These are phyloP conservation scores for Phortica magna DNA, from an alignment of 2,888 invertebrate species.

Conservation along the genomic window DNA sequence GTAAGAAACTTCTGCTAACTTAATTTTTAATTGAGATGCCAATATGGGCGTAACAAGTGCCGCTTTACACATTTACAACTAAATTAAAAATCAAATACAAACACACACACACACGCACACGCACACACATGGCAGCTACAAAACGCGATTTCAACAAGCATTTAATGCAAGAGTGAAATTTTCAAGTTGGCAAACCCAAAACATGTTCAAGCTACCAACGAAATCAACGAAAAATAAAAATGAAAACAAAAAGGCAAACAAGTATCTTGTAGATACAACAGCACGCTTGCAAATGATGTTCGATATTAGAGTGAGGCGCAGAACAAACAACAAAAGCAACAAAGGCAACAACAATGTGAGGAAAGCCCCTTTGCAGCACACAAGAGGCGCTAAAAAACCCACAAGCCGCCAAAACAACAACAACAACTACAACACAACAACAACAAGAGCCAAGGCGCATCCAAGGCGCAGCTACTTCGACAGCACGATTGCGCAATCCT, in stretches of 20 bases:
- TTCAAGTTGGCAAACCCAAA: constrained; percentile 25
- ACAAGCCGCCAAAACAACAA: constrained; percentile 22
- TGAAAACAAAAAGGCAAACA: too few relatives aligned
- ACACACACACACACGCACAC: constrained; percentile 1
- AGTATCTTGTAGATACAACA: not conserved
- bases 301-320: constrained; percentile 30
- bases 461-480: constrained; percentile 20
- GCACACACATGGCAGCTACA: constrained; percentile 34
- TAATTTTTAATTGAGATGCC: constrained; percentile 76
- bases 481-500: constrained; percentile 74
- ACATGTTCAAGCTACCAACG: constrained; percentile 24
- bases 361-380: not conserved
- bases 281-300: constrained; percentile 45
- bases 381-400: constrained; percentile 23
- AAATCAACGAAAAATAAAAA: too few relatives aligned
- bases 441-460: not conserved
- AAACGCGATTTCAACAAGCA: constrained; percentile 72
- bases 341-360: constrained; percentile 31
- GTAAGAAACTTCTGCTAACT: not conserved
- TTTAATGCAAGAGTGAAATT: constrained; percentile 50
- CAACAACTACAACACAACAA: constrained; percentile 19
- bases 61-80: constrained; percentile 77
- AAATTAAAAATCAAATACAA: constrained; percentile 64
- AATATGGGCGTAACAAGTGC: constrained; percentile 74
- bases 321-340: constrained; percentile 5